Evolutionary conservation across 2,888 invertebrate genomes (phyloP).

Genomic region (Callyntrura guangdongensis): DNA sequence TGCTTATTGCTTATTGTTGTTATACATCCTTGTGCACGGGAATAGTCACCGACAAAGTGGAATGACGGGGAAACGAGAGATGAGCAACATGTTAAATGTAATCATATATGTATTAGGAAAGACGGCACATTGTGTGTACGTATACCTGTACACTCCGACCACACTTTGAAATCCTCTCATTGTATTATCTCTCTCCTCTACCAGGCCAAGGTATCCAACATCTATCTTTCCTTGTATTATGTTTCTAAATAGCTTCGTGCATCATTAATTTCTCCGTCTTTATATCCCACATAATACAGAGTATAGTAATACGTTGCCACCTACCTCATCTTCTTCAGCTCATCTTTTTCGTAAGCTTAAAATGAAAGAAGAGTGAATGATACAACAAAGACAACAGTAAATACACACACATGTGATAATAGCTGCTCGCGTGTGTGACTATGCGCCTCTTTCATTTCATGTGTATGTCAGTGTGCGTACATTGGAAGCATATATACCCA

Average conservation of each 20-base stretch:
- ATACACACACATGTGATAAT: conserved; percentile 33
- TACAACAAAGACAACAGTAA: conserved; percentile 62
- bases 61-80: conserved; percentile 71
- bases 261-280: conserved; percentile 68
- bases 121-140: background rate
- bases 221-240: conserved; percentile 26
- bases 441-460: conserved; percentile 26
- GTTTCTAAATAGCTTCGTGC: conserved; percentile 68
- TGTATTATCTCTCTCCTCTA: background rate
- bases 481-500: background rate
- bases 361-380: conserved; percentile 47
- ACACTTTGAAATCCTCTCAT: background rate
- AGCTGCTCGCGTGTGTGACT: conserved; percentile 68
- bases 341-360: conserved; percentile 29
- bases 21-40: conserved; percentile 77
- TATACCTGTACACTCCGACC: background rate
- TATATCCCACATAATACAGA: conserved; percentile 12
- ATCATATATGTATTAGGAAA: conserved; percentile 10
- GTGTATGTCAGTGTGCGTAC: background rate
- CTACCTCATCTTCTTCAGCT: conserved; percentile 63
- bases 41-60: conserved; percentile 75
- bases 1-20: conserved; percentile 81
- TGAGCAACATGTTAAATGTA: conserved; percentile 37
- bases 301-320: conserved; percentile 53
- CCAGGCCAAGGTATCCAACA: background rate